phyloP scores from a whole-genome alignment of 2,888 invertebrate species.

The Nephrotoma flavescens region DNA sequence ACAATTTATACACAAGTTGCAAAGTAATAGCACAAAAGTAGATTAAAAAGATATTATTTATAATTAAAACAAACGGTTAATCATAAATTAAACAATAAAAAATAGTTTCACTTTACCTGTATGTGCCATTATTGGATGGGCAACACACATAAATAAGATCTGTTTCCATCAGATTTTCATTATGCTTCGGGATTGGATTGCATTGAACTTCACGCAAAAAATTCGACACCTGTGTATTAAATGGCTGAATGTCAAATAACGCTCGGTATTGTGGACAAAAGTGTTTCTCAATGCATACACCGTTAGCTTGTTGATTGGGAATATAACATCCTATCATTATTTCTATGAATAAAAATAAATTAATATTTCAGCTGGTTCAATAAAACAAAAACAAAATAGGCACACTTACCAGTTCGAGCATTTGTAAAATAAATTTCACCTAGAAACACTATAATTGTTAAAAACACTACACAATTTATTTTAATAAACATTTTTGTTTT shows the following conservation, averaged over 20 bases:
- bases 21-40: background rate
- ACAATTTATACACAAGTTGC: background rate
- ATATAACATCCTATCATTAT: background rate
- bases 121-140: background rate
- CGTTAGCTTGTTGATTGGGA: background rate
- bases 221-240: background rate
- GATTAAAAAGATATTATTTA: background rate
- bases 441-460: background rate
- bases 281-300: background rate
- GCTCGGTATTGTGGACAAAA: background rate
- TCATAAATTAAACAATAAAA: background rate
- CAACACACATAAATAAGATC: background rate
- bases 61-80: background rate
- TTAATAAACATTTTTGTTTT: background rate
- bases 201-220: slow-evolving; percentile 3
- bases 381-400: background rate
- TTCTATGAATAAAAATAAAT: background rate
- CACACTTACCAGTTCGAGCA: background rate
- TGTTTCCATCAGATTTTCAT: background rate
- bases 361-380: background rate
- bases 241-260: background rate
- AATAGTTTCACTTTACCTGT: background rate
- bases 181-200: background rate
- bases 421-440: background rate
- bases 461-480: background rate